Evolutionary conservation across 2,888 invertebrate species (phyloP).

Genomic region (Isoperla grammatica): DNA sequence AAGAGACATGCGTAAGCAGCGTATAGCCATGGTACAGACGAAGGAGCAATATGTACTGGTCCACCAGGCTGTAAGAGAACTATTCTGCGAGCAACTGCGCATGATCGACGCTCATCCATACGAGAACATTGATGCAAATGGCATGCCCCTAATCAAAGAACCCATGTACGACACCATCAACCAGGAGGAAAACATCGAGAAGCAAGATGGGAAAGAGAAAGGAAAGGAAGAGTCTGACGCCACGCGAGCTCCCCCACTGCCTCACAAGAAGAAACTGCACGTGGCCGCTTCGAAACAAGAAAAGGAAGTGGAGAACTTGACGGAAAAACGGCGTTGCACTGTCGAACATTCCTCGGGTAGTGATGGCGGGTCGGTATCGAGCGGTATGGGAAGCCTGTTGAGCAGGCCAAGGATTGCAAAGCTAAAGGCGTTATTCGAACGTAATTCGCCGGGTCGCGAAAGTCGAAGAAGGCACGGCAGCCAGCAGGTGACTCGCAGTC

Average conservation of each 20-base stretch:
- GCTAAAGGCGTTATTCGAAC: constrained; percentile 41
- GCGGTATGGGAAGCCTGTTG: constrained; percentile 27
- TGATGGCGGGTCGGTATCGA: constrained; percentile 17
- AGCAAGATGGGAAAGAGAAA: constrained; percentile 35
- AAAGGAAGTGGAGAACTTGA: constrained; percentile 39
- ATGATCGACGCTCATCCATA: constrained; percentile 51
- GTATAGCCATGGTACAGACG: constrained; percentile 50
- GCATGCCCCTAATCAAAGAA: constrained; percentile 39
- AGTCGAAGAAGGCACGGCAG: constrained; percentile 27
- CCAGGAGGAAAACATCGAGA: constrained; percentile 33
- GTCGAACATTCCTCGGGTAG: constrained; percentile 30
- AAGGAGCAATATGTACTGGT: constrained; percentile 53
- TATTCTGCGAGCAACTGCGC: constrained; percentile 49
- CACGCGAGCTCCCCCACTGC: constrained; percentile 35
- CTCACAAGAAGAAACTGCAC: constrained; percentile 35
- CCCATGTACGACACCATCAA: constrained; percentile 39
- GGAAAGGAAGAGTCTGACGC: constrained; percentile 23
- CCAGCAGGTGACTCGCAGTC: constrained; percentile 34
- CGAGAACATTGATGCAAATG: constrained; percentile 46
- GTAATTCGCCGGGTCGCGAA: constrained; percentile 30
- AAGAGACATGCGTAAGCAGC: constrained; percentile 49
- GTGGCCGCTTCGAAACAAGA: constrained; percentile 37
- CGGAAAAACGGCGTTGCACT: constrained; percentile 35
- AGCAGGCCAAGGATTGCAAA: constrained; percentile 40
- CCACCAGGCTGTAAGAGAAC: constrained; percentile 48